Evolutionary conservation across 2,113 vertebrate species (phyloP), one percentile per base, ranked within the genome.

Genomic region (Orcinus orca): DNA sequence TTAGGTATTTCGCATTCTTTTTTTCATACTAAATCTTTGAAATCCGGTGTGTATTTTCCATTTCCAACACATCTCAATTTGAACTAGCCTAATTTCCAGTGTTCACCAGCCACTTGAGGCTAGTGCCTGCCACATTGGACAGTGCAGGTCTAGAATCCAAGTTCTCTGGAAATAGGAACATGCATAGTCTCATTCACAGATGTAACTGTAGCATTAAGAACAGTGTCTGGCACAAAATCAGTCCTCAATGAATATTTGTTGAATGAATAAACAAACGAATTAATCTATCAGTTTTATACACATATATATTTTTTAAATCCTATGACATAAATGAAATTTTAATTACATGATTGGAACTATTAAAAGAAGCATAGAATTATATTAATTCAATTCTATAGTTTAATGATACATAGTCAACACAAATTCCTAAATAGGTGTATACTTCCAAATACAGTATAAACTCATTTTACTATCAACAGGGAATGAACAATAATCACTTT

Each of bases 301-400:
- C 9, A 63, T 41, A 83, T n/a, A 58, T 88, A 6, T 9, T 47
- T 12, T 38, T 58, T 76, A 73, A 63, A 36, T 83, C 12, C 5
- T 88, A n/a, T 63, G 33, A 90, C n/a, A 81, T 58, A 96, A 93
- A 65, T 88, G 76, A 92, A 76, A 88, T 84, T 88, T 88, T 96
- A 93, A 89, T 84, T 70, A 79, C 12, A 71, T 53, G 38, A 81
- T 76, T 87, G 90, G 44, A 79, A 92, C 26, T 90, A 87, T 47
- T 90, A 96, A 90, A 25, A 92, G 50, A 96, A 92, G 41, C 41
- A 65, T 25, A 25, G 68, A 65, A 84, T 79, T 93, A 82, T 47
- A 62, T 44, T 86, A 73, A 71, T 36, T 79, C 50, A 96, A 73
- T 70, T 81, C 81, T 77, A 86, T 68, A 71, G 36, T 93, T 96